phyloP scores from a whole-genome alignment of 1,140 invertebrate genomes.

The Drosophila punjabiensis region DNA sequence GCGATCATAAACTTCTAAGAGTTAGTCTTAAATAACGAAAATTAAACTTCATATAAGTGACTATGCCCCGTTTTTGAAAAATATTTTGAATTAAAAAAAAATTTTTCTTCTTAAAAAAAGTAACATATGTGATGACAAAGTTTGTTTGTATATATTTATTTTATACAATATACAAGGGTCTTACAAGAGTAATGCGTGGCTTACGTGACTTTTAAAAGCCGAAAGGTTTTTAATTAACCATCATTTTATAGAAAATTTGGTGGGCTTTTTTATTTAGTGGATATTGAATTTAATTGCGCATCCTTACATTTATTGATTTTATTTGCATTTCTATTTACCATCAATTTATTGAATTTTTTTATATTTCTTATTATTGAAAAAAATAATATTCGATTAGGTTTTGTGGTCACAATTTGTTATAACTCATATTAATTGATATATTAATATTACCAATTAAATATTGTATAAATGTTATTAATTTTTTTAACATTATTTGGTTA shows the following conservation, averaged over 20 bases:
- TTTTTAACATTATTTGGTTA: background rate
- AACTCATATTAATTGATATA: background rate
- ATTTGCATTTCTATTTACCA: background rate
- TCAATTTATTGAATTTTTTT: too few relatives aligned
- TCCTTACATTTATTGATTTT: conserved; percentile 6
- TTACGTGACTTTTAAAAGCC: background rate
- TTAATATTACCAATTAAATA: background rate
- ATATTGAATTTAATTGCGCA: conserved; percentile 9
- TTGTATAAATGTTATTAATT: background rate
- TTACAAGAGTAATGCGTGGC: conserved; percentile 18
- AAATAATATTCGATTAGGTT: background rate
- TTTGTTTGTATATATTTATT: background rate
- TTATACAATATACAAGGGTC: background rate
- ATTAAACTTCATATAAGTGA: background rate
- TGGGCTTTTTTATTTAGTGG: conserved; percentile 36
- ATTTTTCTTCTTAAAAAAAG: background rate
- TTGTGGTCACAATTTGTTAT: background rate
- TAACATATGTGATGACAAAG: background rate
- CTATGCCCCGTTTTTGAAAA: background rate
- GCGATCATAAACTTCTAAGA: background rate
- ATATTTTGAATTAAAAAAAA: background rate
- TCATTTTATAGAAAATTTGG: conserved; percentile 30
- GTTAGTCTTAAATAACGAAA: background rate
- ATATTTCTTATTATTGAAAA: background rate
- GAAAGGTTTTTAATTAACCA: conserved; percentile 11